Conservation (phyloP, 2,888 invertebrate species). For the Trachelus tabidus region DNA sequence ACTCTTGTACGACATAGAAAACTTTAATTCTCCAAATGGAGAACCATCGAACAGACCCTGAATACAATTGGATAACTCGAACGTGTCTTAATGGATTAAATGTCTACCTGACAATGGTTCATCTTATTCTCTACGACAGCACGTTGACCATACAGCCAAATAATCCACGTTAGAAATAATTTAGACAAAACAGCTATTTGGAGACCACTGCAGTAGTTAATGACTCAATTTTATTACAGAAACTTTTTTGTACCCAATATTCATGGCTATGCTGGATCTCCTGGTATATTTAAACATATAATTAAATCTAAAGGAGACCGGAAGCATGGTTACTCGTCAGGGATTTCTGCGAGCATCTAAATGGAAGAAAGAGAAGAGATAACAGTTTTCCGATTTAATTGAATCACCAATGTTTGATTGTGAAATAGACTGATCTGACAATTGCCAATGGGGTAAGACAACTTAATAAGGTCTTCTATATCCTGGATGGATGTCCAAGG, state of each 20-base stretch:
- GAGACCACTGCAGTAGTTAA: neutral
- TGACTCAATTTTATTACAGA: conserved; percentile 27
- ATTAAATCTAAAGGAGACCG: conserved; percentile 15
- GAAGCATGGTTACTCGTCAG: neutral
- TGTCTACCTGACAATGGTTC: conserved; percentile 53
- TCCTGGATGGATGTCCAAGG: conserved; percentile 15
- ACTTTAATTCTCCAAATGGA: conserved; percentile 22
- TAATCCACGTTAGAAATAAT: conserved; percentile 41
- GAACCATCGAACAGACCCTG: conserved; percentile 39
- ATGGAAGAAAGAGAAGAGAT: neutral
- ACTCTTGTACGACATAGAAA: neutral
- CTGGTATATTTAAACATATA: conserved; percentile 46
- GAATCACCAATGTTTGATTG: neutral
- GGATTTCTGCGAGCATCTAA: neutral
- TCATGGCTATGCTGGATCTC: conserved; percentile 48
- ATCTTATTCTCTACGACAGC: conserved; percentile 48
- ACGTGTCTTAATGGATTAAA: conserved; percentile 52
- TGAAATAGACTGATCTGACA: neutral
- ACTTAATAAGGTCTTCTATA: conserved; percentile 14
- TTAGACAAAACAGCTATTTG: neutral
- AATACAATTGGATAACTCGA: conserved; percentile 53
- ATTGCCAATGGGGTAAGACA: neutral
- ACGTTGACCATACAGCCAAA: conserved; percentile 37
- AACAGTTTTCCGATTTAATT: neutral
- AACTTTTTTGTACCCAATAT: conserved; percentile 43